Evolutionary conservation across 2,888 invertebrate species (phyloP).

Genomic region (Rhagium mordax): DNA sequence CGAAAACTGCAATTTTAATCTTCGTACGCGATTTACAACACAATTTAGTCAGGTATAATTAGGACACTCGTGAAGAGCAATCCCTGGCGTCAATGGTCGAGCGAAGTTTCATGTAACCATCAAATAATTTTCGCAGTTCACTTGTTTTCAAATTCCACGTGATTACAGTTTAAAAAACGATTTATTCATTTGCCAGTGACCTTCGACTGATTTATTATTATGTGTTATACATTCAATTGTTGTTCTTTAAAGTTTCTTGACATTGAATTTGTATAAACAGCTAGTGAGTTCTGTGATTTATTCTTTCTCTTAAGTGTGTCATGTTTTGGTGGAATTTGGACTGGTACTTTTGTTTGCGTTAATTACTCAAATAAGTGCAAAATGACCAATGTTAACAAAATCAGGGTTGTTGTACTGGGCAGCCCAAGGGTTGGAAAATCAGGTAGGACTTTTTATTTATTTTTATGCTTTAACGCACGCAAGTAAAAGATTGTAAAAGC

Average conservation of each 20-base stretch:
- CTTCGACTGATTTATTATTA: conserved; percentile 7
- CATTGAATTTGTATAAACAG: conserved; percentile 27
- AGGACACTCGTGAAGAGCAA: conserved; percentile 27
- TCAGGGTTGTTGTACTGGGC: conserved; percentile 86
- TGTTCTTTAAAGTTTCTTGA: conserved; percentile 21
- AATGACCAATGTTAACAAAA: conserved; percentile 86
- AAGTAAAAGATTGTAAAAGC: not conserved
- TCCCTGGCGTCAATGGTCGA: conserved; percentile 10
- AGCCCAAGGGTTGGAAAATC: conserved; percentile 85
- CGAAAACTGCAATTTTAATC: conserved; percentile 46
- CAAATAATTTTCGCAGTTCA: not conserved
- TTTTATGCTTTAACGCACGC: not conserved
- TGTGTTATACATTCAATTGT: conserved; percentile 19
- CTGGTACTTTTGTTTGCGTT: conserved; percentile 16
- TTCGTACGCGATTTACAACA: conserved; percentile 13
- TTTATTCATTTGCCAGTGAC: conserved; percentile 28
- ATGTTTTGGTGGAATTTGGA: conserved; percentile 24
- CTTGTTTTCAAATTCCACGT: conserved; percentile 18
- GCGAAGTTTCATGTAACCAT: not conserved
- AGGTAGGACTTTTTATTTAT: conserved; percentile 70
- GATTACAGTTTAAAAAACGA: conserved; percentile 4
- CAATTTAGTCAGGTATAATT: conserved; percentile 36
- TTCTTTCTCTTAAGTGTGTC: conserved; percentile 12
- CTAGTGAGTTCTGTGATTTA: conserved; percentile 11
- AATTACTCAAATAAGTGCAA: conserved; percentile 16